Conservation (phyloP, 2,888 invertebrate genomes). For the Dicycla oo region DNA sequence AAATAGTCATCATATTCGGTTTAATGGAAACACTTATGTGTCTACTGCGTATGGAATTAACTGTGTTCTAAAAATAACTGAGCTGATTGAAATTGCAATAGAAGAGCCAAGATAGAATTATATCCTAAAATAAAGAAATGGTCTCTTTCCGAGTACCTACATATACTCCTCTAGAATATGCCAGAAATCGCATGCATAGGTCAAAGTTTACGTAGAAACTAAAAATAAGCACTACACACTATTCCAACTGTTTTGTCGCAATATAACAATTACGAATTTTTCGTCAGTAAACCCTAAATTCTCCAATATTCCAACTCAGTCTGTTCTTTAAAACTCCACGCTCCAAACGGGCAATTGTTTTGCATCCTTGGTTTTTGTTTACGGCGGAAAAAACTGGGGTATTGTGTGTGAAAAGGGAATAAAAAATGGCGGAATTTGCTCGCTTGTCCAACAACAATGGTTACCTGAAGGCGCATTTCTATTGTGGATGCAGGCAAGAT, state of each 20-base stretch:
- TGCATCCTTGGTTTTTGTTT: conserved; percentile 40
- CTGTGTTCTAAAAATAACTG: neutral
- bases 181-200: neutral
- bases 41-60: neutral
- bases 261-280: conserved; percentile 30
- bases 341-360: conserved; percentile 43
- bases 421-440: conserved; percentile 67
- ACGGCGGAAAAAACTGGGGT: conserved; percentile 50
- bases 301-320: neutral
- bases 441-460: conserved; percentile 65
- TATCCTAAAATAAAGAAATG: neutral
- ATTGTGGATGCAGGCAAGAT: conserved; percentile 64
- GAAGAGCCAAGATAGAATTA: neutral
- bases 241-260: neutral
- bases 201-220: neutral
- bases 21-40: conserved; percentile 25
- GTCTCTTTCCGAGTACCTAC: neutral
- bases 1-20: conserved; percentile 40
- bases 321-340: conserved; percentile 3
- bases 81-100: neutral
- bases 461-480: conserved; percentile 48
- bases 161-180: neutral
- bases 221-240: neutral
- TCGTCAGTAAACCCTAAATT: conserved; percentile 1
- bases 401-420: conserved; percentile 63